Percentiles rank a stretch among this genome's conserved stretches.
These are phyloP conservation scores for Eonycteris spelaea DNA, from an alignment of 2,113 vertebrate genomes.

Conservation along the genomic window DNA sequence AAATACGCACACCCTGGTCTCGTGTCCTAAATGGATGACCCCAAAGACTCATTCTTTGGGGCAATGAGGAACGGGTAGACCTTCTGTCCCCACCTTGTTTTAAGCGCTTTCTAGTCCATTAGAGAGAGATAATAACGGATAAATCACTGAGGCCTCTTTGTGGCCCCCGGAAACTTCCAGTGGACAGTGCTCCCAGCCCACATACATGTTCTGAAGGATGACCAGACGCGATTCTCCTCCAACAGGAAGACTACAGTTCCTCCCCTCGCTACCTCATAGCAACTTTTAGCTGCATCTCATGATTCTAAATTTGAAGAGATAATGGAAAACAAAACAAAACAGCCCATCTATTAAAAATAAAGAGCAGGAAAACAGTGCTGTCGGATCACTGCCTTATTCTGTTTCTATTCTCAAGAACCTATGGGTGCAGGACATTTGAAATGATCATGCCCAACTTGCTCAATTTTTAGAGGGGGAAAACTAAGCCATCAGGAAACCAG, in stretches of 20 bases:
- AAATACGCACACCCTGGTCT: neutral
- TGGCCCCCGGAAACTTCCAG: neutral
- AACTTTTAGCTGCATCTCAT: neutral
- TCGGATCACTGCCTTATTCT: neutral
- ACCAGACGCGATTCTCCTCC: neutral
- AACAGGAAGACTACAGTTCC: neutral
- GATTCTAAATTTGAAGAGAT: neutral
- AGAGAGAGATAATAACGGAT: neutral
- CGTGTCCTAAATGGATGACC: neutral
- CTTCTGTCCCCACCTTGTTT: neutral
- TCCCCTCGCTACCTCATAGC: neutral
- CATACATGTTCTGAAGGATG: neutral
- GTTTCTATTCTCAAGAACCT: neutral
- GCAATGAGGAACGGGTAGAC: neutral
- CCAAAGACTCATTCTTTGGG: neutral
- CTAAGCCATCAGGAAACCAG: neutral
- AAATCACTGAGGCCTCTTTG: neutral
- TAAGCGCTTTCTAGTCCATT: neutral
- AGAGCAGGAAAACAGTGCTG: neutral
- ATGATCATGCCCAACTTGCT: neutral
- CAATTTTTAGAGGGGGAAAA: neutral
- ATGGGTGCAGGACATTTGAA: neutral
- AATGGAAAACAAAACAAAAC: neutral
- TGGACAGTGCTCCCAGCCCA: too few species aligned
- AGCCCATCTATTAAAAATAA: neutral